A percentile compares a stretch with the other conserved stretches of the same genome.
Evolutionary conservation across 2,797 vertebrate genomes (phyloP).

Genomic region (Cetoscarus ocellatus): DNA sequence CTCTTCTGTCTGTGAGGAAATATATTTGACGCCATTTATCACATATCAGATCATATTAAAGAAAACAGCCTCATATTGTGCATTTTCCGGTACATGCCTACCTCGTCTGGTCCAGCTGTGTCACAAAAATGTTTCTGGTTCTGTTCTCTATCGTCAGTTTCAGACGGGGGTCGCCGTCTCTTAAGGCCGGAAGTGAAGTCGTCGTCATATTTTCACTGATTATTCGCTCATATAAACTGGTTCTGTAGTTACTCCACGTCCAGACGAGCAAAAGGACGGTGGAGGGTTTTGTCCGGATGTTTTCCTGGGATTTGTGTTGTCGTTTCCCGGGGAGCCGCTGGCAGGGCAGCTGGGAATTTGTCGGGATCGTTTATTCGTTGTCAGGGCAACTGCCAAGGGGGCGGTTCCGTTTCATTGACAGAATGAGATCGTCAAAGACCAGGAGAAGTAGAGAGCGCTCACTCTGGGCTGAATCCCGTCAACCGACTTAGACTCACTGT

Average conservation of each 20-base stretch:
- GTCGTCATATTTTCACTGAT: constrained; percentile 58
- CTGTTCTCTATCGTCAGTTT: constrained; percentile 75
- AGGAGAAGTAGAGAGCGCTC: constrained; percentile 21
- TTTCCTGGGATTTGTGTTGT: constrained; percentile 65
- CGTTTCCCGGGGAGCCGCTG: constrained; percentile 74
- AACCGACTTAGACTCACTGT: not conserved
- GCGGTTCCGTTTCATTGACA: constrained; percentile 39
- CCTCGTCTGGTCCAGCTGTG: constrained; percentile 81
- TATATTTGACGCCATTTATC: not conserved
- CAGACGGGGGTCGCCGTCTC: constrained; percentile 60
- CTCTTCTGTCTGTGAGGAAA: constrained; percentile 59
- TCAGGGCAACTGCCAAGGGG: constrained; percentile 66
- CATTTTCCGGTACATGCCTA: constrained; percentile 43
- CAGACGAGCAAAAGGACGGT: constrained; percentile 16
- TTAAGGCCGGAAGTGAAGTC: constrained; percentile 45
- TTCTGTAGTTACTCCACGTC: constrained; percentile 45
- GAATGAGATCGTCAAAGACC: constrained; percentile 21
- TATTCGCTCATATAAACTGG: not conserved
- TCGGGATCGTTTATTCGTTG: constrained; percentile 67
- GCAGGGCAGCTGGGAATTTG: constrained; percentile 54
- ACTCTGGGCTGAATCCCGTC: constrained; percentile 5
- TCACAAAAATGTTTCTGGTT: constrained; percentile 84
- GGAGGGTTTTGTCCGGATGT: constrained; percentile 63
- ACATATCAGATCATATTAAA: too few species aligned
- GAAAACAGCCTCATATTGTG: too few species aligned